Evolutionary conservation across 2,888 invertebrate species (phyloP).

Genomic region (Phasia obesa): DNA sequence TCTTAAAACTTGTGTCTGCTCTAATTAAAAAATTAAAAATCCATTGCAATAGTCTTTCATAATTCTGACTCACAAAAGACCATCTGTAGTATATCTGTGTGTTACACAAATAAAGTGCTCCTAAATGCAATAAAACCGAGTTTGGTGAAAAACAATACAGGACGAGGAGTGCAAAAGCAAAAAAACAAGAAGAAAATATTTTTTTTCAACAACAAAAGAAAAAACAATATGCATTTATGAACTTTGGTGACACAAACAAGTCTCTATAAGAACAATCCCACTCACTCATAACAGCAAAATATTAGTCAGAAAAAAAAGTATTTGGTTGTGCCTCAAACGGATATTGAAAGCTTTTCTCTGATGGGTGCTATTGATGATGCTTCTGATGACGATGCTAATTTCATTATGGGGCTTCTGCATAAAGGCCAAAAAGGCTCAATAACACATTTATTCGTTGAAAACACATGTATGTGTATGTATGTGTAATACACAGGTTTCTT

Average conservation of each 20-base stretch:
- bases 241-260: background rate
- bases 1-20: no score
- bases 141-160: background rate
- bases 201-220: conserved; percentile 10
- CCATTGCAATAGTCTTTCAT: no score
- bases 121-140: background rate
- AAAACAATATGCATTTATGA: background rate
- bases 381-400: conserved; percentile 16
- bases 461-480: background rate
- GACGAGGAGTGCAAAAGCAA: no score
- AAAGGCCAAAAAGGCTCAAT: conserved; percentile 17
- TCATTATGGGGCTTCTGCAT: conserved; percentile 7
- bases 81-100: background rate
- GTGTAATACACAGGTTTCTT: no score
- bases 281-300: background rate
- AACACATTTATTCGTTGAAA: conserved; percentile 4
- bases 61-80: background rate
- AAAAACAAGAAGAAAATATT: background rate
- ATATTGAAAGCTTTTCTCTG: conserved; percentile 40
- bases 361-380: conserved; percentile 8
- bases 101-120: background rate
- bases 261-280: background rate
- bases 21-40: no score
- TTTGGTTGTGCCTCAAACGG: conserved; percentile 25
- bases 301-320: background rate